phyloP scores from a whole-genome alignment of 1,140 invertebrate species.

The Papilio glaucus region DNA sequence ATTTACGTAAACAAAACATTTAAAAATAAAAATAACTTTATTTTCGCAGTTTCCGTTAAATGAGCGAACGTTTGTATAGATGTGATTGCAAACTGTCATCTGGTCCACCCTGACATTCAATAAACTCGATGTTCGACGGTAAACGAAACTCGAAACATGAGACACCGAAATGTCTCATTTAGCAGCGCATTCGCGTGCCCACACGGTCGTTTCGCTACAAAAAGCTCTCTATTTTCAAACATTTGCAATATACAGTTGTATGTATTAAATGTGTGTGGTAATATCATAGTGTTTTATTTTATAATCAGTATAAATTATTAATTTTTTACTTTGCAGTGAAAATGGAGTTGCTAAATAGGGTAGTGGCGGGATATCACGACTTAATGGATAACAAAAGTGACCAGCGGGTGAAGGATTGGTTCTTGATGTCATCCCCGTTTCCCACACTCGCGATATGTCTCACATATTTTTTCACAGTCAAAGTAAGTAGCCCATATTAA shows the following conservation, averaged over 20 bases:
- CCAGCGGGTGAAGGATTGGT: constrained; percentile 91
- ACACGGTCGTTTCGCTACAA: neutral
- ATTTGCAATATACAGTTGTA: neutral
- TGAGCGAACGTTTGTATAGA: constrained; percentile 7
- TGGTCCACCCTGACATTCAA: constrained; percentile 67
- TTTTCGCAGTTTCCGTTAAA: neutral
- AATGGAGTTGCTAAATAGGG: constrained; percentile 70
- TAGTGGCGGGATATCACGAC: constrained; percentile 83
- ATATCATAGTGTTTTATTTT: neutral
- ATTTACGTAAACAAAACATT: neutral
- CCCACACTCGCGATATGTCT: constrained; percentile 92
- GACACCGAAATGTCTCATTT: constrained; percentile 37
- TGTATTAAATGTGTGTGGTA: constrained; percentile 1
- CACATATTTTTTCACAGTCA: constrained; percentile 90
- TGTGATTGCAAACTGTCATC: constrained; percentile 23
- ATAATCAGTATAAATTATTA: neutral
- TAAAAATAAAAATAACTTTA: neutral
- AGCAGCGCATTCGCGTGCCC: neutral
- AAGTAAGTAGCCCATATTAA: constrained; percentile 81
- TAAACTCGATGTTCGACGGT: constrained; percentile 53
- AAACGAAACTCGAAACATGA: constrained; percentile 48
- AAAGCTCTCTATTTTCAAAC: neutral
- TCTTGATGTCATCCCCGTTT: constrained; percentile 92
- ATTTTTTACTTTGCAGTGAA: constrained; percentile 73
- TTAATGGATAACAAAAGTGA: constrained; percentile 91